Percentiles rank a stretch among this genome's conserved stretches.
These are phyloP conservation scores for Drosophila anomalipes DNA, from an alignment of 2,888 invertebrate genomes.

Conservation along the genomic window DNA sequence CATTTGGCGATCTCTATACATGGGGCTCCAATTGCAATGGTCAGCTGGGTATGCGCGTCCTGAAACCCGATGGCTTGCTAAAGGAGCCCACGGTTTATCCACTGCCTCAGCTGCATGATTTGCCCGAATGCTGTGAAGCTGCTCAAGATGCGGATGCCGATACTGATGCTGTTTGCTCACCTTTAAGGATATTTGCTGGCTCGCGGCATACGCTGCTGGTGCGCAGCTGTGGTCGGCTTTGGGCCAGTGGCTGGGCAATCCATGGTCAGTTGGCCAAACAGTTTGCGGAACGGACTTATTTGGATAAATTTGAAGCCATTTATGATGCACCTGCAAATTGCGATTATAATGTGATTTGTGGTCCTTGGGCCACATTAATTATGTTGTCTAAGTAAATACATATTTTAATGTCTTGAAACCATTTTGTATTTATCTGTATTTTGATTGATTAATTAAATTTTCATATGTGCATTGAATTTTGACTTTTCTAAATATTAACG, in stretches of 20 bases:
- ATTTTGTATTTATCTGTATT: background rate
- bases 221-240: slow-evolving; percentile 89
- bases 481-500: background rate
- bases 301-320: slow-evolving; percentile 76
- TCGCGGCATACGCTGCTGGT: slow-evolving; percentile 90
- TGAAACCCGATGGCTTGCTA: slow-evolving; percentile 74
- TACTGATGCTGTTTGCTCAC: slow-evolving; percentile 64
- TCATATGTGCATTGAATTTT: background rate
- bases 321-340: slow-evolving; percentile 30
- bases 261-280: slow-evolving; percentile 90
- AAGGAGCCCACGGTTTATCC: slow-evolving; percentile 82
- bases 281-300: slow-evolving; percentile 23
- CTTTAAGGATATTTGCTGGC: slow-evolving; percentile 89
- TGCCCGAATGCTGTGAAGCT: slow-evolving; percentile 65
- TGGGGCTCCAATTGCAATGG: slow-evolving; percentile 97
- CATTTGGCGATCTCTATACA: slow-evolving; percentile 92
- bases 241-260: slow-evolving; percentile 93
- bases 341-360: slow-evolving; percentile 83
- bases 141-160: slow-evolving; percentile 15
- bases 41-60: slow-evolving; percentile 90
- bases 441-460: background rate
- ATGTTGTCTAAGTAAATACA: slow-evolving; percentile 4
- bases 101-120: slow-evolving; percentile 82
- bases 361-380: slow-evolving; percentile 86
- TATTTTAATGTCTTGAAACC: background rate